Evolutionary conservation across 1,140 invertebrate species (phyloP).

Genomic region (Drosophila suzukii): DNA sequence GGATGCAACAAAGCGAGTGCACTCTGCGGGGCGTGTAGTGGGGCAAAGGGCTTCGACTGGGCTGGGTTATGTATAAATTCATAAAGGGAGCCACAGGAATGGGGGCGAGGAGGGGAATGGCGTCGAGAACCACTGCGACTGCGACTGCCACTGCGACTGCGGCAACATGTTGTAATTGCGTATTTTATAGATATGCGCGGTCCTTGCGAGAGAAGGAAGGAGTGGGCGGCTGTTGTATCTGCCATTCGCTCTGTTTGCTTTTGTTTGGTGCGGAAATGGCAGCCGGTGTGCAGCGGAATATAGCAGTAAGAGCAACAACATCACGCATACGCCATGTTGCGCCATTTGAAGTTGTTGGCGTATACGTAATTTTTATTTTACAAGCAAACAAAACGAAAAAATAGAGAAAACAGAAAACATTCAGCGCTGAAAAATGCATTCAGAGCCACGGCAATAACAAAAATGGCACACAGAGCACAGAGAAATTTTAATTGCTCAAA

Average conservation of each 20-base stretch:
- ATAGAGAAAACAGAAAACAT: conserved; percentile 37
- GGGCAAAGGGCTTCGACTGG: neutral
- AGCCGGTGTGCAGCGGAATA: conserved; percentile 75
- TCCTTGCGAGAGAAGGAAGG: conserved; percentile 17
- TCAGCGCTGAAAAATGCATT: conserved; percentile 58
- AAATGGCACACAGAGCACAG: conserved; percentile 56
- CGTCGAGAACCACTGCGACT: conserved; percentile 20
- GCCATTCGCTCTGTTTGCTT: conserved; percentile 62
- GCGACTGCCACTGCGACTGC: conserved; percentile 40
- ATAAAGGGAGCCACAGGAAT: conserved; percentile 56
- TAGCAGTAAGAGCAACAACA: conserved; percentile 45
- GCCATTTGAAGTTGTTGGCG: conserved; percentile 77
- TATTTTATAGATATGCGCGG: conserved; percentile 74
- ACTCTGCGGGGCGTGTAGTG: conserved; percentile 6
- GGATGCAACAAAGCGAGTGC: conserved; percentile 78
- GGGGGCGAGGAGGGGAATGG: conserved; percentile 24
- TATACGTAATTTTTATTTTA: conserved; percentile 82
- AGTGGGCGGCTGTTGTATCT: conserved; percentile 43
- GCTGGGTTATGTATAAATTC: conserved; percentile 65
- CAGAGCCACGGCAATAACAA: conserved; percentile 53
- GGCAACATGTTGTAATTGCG: conserved; percentile 81
- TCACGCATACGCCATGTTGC: conserved; percentile 72
- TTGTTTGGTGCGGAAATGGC: conserved; percentile 77
- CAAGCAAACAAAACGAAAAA: conserved; percentile 60
- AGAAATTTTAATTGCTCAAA: conserved; percentile 79